phyloP scores from a whole-genome alignment of 2,888 invertebrate genomes.

The Cepaea hortensis region DNA sequence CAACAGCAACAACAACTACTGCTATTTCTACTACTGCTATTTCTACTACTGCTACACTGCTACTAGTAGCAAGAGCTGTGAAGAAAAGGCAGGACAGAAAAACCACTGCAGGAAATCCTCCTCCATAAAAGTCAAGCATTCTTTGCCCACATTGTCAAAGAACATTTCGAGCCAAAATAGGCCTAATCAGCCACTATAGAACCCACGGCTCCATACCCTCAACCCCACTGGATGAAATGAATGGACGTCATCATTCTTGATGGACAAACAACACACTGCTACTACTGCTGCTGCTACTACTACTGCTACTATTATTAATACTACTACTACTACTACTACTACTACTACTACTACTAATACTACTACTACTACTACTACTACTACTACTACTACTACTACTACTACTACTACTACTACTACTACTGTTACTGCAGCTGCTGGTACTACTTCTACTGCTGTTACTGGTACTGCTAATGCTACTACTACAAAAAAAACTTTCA shows the following conservation, averaged over 20 bases:
- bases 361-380: neutral
- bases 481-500: neutral
- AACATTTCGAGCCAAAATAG: too few species aligned
- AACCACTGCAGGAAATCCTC: too few species aligned
- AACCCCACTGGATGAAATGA: too few species aligned
- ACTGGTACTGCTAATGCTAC: neutral
- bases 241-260: too few species aligned
- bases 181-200: too few species aligned
- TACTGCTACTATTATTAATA: neutral
- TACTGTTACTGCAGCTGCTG: neutral
- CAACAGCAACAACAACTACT: neutral
- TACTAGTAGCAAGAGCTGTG: too few species aligned
- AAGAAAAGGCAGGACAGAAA: too few species aligned
- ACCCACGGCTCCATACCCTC: too few species aligned
- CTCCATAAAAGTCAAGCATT: too few species aligned
- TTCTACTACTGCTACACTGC: neutral
- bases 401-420: neutral
- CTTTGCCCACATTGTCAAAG: too few species aligned
- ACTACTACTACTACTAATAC: neutral
- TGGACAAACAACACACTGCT: neutral
- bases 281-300: neutral
- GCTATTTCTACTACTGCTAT: neutral
- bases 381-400: neutral
- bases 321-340: neutral
- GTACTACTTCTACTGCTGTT: neutral